Percentiles rank a stretch among this genome's conserved stretches.
Evolutionary conservation across 1,140 invertebrate species (phyloP).

Genomic region (Lucilia sericata): DNA sequence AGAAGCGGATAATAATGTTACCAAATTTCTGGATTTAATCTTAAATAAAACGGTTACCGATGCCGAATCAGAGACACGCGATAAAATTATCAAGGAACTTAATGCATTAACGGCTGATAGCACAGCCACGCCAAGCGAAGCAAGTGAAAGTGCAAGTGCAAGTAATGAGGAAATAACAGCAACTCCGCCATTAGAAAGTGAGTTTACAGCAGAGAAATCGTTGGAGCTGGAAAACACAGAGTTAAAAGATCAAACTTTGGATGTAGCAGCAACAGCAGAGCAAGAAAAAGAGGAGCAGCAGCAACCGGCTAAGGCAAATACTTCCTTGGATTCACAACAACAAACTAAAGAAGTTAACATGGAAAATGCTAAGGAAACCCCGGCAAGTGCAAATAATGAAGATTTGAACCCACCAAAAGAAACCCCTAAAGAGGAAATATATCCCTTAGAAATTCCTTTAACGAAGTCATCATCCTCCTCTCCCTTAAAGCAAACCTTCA

Average conservation of each 20-base stretch:
- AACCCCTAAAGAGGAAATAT: neutral
- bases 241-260: no score
- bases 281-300: no score
- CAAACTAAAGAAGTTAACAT: no score
- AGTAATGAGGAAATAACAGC: no score
- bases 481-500: neutral
- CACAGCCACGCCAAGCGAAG: neutral
- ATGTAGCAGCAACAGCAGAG: no score
- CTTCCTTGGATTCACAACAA: no score
- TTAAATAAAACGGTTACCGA: neutral
- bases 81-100: slow-evolving; percentile 4
- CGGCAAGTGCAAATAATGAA: neutral
- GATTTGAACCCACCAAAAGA: neutral
- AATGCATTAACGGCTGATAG: neutral
- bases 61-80: slow-evolving; percentile 1
- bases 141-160: neutral
- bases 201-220: no score
- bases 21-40: neutral
- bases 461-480: neutral
- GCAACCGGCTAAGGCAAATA: no score
- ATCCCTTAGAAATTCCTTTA: no score
- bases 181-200: no score
- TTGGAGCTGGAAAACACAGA: no score
- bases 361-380: no score
- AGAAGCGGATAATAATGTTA: neutral